Evolutionary conservation across 2,113 vertebrate species (phyloP).

Genomic region (Oncorhynchus clarkii): DNA sequence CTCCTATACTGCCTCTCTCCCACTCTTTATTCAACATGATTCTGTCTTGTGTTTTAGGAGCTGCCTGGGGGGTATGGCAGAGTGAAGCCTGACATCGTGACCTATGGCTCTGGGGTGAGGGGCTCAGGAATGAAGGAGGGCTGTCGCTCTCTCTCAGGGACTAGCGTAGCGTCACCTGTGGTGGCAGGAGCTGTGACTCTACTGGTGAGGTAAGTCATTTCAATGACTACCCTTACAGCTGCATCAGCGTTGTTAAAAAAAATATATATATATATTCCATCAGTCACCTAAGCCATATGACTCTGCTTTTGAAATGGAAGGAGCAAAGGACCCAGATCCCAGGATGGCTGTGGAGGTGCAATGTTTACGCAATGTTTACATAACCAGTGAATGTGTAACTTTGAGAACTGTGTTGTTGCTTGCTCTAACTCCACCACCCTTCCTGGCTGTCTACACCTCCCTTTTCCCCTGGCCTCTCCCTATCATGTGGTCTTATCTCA

Average conservation of each 20-base stretch:
- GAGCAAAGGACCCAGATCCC: no score
- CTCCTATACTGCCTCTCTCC: not conserved
- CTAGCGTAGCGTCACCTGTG: slow-evolving; percentile 97
- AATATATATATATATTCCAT: no score
- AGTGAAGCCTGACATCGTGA: slow-evolving; percentile 96
- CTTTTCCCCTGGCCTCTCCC: not conserved
- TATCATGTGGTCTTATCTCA: no score
- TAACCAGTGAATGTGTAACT: no score
- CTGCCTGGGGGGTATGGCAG: slow-evolving; percentile 94
- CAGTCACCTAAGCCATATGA: no score
- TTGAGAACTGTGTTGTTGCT: not conserved
- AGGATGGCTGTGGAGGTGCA: no score
- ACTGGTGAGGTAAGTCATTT: slow-evolving; percentile 83
- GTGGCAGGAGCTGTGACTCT: slow-evolving; percentile 95
- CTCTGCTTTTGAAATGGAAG: no score
- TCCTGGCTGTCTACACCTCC: slow-evolving; percentile 11
- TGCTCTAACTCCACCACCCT: slow-evolving; percentile 5
- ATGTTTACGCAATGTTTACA: no score
- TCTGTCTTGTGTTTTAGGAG: slow-evolving; percentile 73
- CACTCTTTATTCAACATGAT: not conserved
- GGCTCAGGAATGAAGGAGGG: slow-evolving; percentile 97
- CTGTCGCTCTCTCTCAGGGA: slow-evolving; percentile 94
- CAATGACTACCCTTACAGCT: not conserved
- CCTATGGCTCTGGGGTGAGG: slow-evolving; percentile 93
- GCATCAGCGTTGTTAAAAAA: no score